Evolutionary conservation across 2,888 invertebrate genomes (phyloP), one percentile per base, ranked within the genome.

Genomic region (Cyclophora albipunctata): DNA sequence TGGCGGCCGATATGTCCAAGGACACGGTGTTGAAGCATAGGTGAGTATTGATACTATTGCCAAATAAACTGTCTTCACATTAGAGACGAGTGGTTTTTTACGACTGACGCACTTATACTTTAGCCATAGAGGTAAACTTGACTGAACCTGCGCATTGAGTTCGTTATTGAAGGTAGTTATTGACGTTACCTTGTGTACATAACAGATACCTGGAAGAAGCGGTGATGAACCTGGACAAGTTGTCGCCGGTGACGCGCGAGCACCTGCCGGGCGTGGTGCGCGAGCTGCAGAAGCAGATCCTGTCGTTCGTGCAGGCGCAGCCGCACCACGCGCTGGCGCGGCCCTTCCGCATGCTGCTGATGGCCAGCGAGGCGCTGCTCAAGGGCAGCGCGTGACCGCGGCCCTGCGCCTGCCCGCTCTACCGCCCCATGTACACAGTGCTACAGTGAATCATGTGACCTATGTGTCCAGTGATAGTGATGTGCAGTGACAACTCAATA

Each of bases 121-220:
- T 20, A 20, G 20, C 20, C 20, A 20, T 20, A 20, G 2, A 20
- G 20, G 20, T 20, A 20, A 20, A 20, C 20, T 20, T 20, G 20
- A 20, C 1, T 20, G 20, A 20, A 20, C 20, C 20, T 20, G 20
- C 20, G 20, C 20, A 20, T 20, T 20, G 20, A 20, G 2, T 20
- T 20, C 20, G 20, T 20, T 20, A 1, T 20, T 20, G 20, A 20
- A 20, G 20, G 20, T 20, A 20, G 20, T 20, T 20, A 20, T 20
- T 20, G 20, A 20, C 20, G 20, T 20, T 20, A 20, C 20, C 20
- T 20, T 20, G 20, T 20, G 20, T 20, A 20, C 20, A 20, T 20
- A 20, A 20, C 81, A 97, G 97, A 69, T 97, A 95, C 88, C 88
- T 98, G 51, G 94, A 95, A 68, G 96, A 96, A 73, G 96, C 97